These are phyloP conservation scores for Gobius niger DNA, from an alignment of 2,113 vertebrate species.

Conservation along the genomic window DNA sequence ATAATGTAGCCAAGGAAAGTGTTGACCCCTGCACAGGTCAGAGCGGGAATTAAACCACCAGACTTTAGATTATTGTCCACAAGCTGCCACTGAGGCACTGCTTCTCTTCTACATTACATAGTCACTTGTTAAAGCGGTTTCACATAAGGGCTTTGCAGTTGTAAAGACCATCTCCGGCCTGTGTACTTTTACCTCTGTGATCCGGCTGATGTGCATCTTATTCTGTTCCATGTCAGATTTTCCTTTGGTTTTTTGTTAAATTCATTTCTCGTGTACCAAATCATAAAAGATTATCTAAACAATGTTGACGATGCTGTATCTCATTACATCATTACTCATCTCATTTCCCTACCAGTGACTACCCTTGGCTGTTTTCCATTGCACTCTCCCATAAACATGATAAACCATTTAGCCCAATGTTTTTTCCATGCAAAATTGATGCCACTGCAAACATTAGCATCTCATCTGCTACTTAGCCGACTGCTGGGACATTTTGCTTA, in stretches of 20 bases:
- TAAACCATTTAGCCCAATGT: conserved; percentile 49
- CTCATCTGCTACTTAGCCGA: conserved; percentile 49
- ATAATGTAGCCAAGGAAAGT: too few relatives aligned
- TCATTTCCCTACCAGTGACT: conserved; percentile 38
- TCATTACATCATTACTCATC: conserved; percentile 19
- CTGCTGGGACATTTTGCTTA: conserved; percentile 55
- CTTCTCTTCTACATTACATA: too few relatives aligned
- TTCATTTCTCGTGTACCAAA: neutral
- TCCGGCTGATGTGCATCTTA: too few relatives aligned
- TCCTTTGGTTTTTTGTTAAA: neutral
- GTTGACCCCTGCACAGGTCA: too few relatives aligned
- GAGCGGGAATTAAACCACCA: too few relatives aligned
- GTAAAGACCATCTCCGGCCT: too few relatives aligned
- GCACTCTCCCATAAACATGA: conserved; percentile 43
- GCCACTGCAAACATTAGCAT: conserved; percentile 58
- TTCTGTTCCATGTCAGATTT: too few relatives aligned
- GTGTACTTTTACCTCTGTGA: too few relatives aligned
- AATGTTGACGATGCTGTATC: neutral
- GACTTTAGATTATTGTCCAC: too few relatives aligned
- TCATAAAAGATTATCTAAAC: neutral
- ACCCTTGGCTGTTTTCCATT: conserved; percentile 52
- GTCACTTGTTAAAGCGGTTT: too few relatives aligned
- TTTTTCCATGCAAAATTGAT: conserved; percentile 60
- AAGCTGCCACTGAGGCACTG: too few relatives aligned
- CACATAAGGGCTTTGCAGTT: too few relatives aligned